phyloP scores from a whole-genome alignment of 2,797 vertebrate genomes.

The Lophius americanus region DNA sequence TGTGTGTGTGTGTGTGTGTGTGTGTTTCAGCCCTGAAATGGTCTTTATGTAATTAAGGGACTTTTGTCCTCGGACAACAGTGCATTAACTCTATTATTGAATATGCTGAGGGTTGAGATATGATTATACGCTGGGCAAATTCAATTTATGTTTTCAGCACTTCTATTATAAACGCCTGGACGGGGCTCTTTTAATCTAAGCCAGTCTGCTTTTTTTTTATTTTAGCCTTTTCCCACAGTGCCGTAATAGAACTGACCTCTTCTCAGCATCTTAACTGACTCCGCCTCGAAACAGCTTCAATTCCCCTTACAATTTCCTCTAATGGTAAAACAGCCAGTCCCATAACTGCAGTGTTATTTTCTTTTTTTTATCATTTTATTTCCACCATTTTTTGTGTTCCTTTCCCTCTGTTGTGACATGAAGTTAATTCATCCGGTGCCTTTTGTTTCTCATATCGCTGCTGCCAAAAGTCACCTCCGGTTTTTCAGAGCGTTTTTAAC shows the following conservation, averaged over 20 bases:
- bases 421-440: slow-evolving; percentile 19
- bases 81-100: slow-evolving; percentile 61
- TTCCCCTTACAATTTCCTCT: slow-evolving; percentile 11
- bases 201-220: slow-evolving; percentile 22
- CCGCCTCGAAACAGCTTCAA: slow-evolving; percentile 29
- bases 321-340: slow-evolving; percentile 5
- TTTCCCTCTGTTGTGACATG: slow-evolving; percentile 1
- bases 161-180: slow-evolving; percentile 56
- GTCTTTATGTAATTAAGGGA: slow-evolving; percentile 63
- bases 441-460: slow-evolving; percentile 17
- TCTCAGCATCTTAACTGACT: slow-evolving; percentile 43
- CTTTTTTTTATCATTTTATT: not conserved
- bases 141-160: slow-evolving; percentile 70
- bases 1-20: slow-evolving; percentile 7
- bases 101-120: slow-evolving; percentile 65
- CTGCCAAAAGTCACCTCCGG: slow-evolving; percentile 18
- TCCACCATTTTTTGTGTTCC: not conserved
- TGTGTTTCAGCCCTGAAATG: slow-evolving; percentile 29
- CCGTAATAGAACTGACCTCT: slow-evolving; percentile 45
- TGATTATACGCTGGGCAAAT: slow-evolving; percentile 66
- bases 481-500: slow-evolving; percentile 31
- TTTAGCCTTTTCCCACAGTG: slow-evolving; percentile 41
- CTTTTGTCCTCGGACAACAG: slow-evolving; percentile 60
- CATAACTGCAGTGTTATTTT: not conserved
- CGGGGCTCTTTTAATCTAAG: slow-evolving; percentile 39